Evolutionary conservation across 1,140 invertebrate genomes (phyloP).

Genomic region (Ceratoteleas bidentatus): DNA sequence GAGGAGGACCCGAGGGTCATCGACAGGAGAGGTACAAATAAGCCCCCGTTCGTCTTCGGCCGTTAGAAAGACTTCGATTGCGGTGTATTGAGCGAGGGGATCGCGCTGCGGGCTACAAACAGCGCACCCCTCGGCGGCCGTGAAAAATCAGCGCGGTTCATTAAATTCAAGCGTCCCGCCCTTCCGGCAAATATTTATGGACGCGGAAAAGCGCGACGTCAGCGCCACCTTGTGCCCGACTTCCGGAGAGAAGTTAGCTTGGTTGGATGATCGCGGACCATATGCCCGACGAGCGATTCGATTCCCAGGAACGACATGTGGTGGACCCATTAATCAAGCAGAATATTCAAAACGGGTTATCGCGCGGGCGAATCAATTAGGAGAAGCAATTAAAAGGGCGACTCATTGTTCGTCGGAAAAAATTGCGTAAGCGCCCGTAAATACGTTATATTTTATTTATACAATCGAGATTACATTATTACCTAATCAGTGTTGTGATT

Average conservation of each 20-base stretch:
- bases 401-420: conserved; percentile 33
- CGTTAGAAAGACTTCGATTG: conserved; percentile 14
- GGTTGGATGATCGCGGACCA: conserved; percentile 20
- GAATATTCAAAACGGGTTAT: conserved; percentile 35
- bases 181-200: conserved; percentile 76
- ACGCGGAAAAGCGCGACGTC: conserved; percentile 69
- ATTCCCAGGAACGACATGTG: conserved; percentile 15
- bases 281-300: conserved; percentile 27
- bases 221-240: conserved; percentile 50
- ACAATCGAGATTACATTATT: conserved; percentile 69
- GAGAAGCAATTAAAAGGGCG: conserved; percentile 40
- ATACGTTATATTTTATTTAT: conserved; percentile 67
- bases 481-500: conserved; percentile 76
- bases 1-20: not conserved
- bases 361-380: conserved; percentile 13
- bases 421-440: conserved; percentile 46
- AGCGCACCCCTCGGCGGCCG: conserved; percentile 52
- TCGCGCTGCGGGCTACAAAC: conserved; percentile 63
- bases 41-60: not conserved
- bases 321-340: conserved; percentile 38
- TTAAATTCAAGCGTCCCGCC: conserved; percentile 76
- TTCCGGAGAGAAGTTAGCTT: conserved; percentile 38
- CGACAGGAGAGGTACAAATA: conserved; percentile 11
- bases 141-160: conserved; percentile 79
- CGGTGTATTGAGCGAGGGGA: conserved; percentile 13